These are phyloP conservation scores for Drosophila pallidifrons DNA, from an alignment of 1,140 invertebrate species.

Conservation along the genomic window DNA sequence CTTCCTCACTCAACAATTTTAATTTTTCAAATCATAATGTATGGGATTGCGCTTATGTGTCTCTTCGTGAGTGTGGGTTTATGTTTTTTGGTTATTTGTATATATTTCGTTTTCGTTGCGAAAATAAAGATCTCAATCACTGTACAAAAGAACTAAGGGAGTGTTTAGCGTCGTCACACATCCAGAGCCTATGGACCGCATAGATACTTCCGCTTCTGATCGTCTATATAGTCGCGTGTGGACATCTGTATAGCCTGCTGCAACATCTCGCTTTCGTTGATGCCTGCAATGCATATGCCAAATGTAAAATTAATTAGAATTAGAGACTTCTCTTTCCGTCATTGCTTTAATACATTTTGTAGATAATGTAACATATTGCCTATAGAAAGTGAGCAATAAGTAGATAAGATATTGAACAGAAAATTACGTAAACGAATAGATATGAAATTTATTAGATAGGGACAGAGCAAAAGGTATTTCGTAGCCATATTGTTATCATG, in stretches of 20 bases:
- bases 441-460: no score
- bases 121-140: conserved; percentile 66
- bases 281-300: conserved; percentile 46
- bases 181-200: conserved; percentile 63
- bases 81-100: conserved; percentile 45
- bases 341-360: no score
- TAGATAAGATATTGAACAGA: no score
- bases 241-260: conserved; percentile 84
- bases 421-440: no score
- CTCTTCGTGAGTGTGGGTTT: conserved; percentile 14
- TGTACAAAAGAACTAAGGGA: conserved; percentile 60
- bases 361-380: no score
- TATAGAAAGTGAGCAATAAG: no score
- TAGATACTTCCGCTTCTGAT: conserved; percentile 80
- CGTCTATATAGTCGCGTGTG: conserved; percentile 80
- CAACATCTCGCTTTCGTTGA: conserved; percentile 81
- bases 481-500: no score
- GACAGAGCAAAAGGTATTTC: no score
- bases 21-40: conserved; percentile 39
- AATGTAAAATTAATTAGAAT: not conserved
- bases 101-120: conserved; percentile 65
- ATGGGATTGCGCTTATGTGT: conserved; percentile 37
- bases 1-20: conserved; percentile 46
- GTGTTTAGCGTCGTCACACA: not conserved
- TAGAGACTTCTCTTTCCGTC: no score